Evolutionary conservation across 92 coral and sea anemone species (phyloP), one percentile per base, ranked within the genome.

Genomic region (Palythoa grandis): DNA sequence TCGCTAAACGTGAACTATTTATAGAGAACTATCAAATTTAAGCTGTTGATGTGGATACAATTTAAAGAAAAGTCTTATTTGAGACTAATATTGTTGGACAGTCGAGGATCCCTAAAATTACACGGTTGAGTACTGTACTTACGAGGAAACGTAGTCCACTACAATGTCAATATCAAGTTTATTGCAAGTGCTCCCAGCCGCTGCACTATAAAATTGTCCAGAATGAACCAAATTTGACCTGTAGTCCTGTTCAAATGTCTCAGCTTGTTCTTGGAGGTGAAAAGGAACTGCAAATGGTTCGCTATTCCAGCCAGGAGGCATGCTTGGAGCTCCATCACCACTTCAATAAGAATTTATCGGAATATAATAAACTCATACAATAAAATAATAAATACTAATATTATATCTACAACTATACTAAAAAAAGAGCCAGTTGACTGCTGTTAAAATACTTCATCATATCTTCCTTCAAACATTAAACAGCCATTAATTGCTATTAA

Each of bases 221-320:
- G 19, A 19, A 11, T 82, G 79, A 22, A 39, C 89, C 11, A 70
- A 16, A 3, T 35, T 78, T 39, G 88, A 89, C 22, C 74, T 61
- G 87, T 80, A 92, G n/a, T 90, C 86, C 39, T 88, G 88, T 67
- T 96, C 98, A 60, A 96, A 57, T 29, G 86, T 91, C 11, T 90
- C 92, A 4, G 90, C 90, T 17, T 93, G 89, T n/a, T 76, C 84
- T 52, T 89, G 96, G 35, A 96, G 91, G 82, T 95, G 91, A 61
- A 88, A 87, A 2, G 98, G 98, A 72, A 96, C 84, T 50, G 97
- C 92, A 90, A 96, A 96, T 6, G 98, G 98, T 24, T 92, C 89
- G 63, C 87, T 88, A 88, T 82, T 76, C 98, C 98, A 95, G 74
- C 92, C 95, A 4, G 91, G 94, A 2, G 98, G 94, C 40, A 84